Percentiles rank a stretch among this genome's conserved stretches.
These are phyloP conservation scores for Thymelicus lineola DNA, from an alignment of 2,888 invertebrate genomes.

Conservation along the genomic window DNA sequence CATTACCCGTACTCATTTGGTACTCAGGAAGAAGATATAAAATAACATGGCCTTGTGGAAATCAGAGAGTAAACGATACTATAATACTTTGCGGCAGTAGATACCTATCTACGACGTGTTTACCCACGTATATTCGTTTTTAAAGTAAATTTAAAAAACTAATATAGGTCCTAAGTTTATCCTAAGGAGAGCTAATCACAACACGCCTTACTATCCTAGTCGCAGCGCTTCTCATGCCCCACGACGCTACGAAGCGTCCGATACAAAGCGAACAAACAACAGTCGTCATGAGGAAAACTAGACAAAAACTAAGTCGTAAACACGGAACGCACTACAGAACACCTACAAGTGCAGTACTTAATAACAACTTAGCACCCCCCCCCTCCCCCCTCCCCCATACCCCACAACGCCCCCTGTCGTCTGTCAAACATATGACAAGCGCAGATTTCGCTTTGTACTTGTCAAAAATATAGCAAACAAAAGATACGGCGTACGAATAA, in stretches of 20 bases:
- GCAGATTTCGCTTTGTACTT: constrained; percentile 84
- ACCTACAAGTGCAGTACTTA: constrained; percentile 76
- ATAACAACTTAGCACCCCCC: constrained; percentile 78
- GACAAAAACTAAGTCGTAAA: constrained; percentile 36
- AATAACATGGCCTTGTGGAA: too few relatives aligned
- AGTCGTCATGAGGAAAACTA: constrained; percentile 28
- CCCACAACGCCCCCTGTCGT: constrained; percentile 53
- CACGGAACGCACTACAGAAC: constrained; percentile 45
- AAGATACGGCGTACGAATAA: constrained; percentile 81
- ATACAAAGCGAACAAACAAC: constrained; percentile 34
- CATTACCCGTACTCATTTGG: too few relatives aligned
- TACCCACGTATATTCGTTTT: too few relatives aligned
- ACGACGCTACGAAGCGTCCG: constrained; percentile 4
- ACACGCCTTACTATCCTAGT: background rate
- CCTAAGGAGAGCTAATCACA: background rate
- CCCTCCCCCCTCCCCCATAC: constrained; percentile 52
- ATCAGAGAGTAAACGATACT: too few relatives aligned
- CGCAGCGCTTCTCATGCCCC: background rate
- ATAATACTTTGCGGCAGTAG: too few relatives aligned
- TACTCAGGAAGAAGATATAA: too few relatives aligned
- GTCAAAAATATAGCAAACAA: constrained; percentile 85
- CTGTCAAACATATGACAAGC: constrained; percentile 84
- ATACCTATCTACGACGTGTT: too few relatives aligned
- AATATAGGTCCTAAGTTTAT: too few relatives aligned
- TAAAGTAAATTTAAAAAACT: too few relatives aligned